phyloP scores from a whole-genome alignment of 2,888 invertebrate genomes.

The Pristionchus fissidentatus region DNA sequence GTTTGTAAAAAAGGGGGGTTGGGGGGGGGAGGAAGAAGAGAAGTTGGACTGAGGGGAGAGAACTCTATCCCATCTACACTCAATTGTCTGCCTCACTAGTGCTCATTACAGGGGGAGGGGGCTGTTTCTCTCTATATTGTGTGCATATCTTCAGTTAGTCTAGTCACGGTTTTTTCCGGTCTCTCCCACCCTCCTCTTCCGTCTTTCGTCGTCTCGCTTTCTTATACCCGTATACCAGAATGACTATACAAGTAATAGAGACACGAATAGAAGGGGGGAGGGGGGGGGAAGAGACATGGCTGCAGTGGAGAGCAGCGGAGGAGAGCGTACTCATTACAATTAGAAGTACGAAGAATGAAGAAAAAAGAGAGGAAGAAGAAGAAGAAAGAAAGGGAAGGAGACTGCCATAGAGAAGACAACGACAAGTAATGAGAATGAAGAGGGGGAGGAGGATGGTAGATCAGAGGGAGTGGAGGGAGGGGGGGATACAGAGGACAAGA shows the following conservation, averaged over 20 bases:
- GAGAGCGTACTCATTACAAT: constrained; percentile 16
- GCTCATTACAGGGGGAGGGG: not conserved
- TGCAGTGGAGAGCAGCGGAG: not conserved
- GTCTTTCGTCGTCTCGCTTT: not conserved
- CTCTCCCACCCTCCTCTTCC: not conserved
- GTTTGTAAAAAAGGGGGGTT: not conserved
- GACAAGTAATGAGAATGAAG: constrained; percentile 20
- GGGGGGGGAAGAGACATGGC: not conserved
- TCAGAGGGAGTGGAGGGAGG: constrained; percentile 11
- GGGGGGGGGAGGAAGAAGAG: constrained; percentile 5
- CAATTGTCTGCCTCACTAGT: constrained; percentile 13
- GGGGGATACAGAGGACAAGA: not conserved
- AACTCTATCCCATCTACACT: no score
- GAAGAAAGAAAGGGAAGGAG: not conserved
- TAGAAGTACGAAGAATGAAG: constrained; percentile 43
- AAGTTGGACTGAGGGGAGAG: not conserved
- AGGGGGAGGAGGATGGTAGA: constrained; percentile 25
- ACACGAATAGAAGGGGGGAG: constrained; percentile 4
- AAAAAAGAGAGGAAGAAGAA: not conserved
- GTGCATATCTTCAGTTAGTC: not conserved
- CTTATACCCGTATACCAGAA: constrained; percentile 38
- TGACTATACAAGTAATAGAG: constrained; percentile 34
- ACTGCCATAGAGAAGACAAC: not conserved
- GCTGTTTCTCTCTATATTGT: constrained; percentile 17
- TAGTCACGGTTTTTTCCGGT: not conserved